Evolutionary conservation across 1,140 invertebrate species (phyloP).

Genomic region (Adelges cooleyi): DNA sequence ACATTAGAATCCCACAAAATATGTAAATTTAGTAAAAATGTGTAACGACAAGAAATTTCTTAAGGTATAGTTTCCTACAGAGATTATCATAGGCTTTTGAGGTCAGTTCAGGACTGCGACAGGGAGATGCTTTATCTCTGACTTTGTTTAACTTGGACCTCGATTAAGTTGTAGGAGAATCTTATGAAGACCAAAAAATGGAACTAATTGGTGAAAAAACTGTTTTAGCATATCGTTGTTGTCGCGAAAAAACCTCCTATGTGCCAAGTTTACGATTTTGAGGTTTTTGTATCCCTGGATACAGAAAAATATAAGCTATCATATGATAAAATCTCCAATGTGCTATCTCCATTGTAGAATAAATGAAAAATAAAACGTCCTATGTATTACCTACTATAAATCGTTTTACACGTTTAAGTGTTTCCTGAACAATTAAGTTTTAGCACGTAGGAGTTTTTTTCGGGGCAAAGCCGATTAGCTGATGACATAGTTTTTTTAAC

Average conservation of each 20-base stretch:
- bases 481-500: background rate
- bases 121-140: background rate
- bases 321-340: too few species aligned
- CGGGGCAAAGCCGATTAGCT: too few species aligned
- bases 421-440: too few species aligned
- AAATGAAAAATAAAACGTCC: too few species aligned
- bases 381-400: too few species aligned
- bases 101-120: background rate
- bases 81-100: background rate
- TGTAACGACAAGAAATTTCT: background rate
- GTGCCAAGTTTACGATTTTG: too few species aligned
- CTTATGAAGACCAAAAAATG: background rate
- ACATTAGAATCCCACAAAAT: slow-evolving; percentile 13
- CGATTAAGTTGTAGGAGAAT: background rate
- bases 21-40: slow-evolving; percentile 11
- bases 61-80: background rate
- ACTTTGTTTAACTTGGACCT: background rate
- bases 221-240: background rate
- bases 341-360: too few species aligned
- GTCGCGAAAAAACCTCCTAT: too few species aligned
- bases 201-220: background rate
- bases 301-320: too few species aligned
- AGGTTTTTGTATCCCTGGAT: too few species aligned
- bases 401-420: too few species aligned
- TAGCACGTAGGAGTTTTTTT: too few species aligned